phyloP scores from a whole-genome alignment of 2,797 vertebrate genomes.

The Alexandromys oeconomus region DNA sequence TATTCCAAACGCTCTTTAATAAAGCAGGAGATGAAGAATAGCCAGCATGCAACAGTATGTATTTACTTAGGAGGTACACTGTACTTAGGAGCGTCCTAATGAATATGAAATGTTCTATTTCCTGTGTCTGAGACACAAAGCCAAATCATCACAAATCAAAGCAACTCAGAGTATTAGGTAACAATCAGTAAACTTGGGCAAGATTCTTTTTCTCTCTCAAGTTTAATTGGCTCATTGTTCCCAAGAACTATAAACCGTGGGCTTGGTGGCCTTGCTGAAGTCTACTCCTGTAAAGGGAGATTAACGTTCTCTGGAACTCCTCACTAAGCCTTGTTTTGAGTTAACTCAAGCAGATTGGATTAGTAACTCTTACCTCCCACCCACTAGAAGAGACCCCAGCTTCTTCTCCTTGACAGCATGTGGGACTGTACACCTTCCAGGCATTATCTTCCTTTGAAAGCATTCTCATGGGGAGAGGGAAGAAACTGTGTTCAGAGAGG shows the following conservation, averaged over 20 bases:
- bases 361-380: slow-evolving; percentile 94
- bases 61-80: slow-evolving; percentile 87
- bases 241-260: slow-evolving; percentile 88
- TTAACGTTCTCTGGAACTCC: slow-evolving; percentile 94
- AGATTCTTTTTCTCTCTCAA: slow-evolving; percentile 83
- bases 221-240: slow-evolving; percentile 92
- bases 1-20: slow-evolving; percentile 84
- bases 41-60: slow-evolving; percentile 74
- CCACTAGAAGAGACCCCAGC: slow-evolving; percentile 89
- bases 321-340: slow-evolving; percentile 96
- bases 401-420: slow-evolving; percentile 88
- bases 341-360: slow-evolving; percentile 95
- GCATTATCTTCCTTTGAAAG: slow-evolving; percentile 86
- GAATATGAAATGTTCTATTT: slow-evolving; percentile 87
- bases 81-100: slow-evolving; percentile 87
- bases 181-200: slow-evolving; percentile 88
- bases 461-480: slow-evolving; percentile 74
- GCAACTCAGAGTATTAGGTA: slow-evolving; percentile 89
- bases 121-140: slow-evolving; percentile 84
- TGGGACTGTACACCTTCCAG: slow-evolving; percentile 87
- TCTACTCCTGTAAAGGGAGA: slow-evolving; percentile 91
- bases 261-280: slow-evolving; percentile 88
- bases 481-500: slow-evolving; percentile 83
- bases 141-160: slow-evolving; percentile 89
- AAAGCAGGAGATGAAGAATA: slow-evolving; percentile 83